Evolutionary conservation across 1,140 invertebrate species (phyloP).

Genomic region (Drosophila albomicans): DNA sequence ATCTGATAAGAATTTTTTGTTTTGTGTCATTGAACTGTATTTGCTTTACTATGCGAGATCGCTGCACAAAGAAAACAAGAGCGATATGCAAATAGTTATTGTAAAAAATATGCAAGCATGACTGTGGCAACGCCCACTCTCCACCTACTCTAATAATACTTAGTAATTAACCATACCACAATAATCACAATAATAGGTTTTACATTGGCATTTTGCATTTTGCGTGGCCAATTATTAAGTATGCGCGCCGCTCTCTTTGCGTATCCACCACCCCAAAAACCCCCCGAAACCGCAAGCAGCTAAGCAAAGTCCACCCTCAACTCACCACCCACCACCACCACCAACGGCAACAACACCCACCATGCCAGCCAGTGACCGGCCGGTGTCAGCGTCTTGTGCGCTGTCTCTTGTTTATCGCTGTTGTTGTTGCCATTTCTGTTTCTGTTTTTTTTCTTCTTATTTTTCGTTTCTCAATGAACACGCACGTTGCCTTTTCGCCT

Average conservation of each 20-base stretch:
- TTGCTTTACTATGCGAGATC: neutral
- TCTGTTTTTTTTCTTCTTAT: slow-evolving; percentile 40
- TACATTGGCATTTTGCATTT: slow-evolving; percentile 51
- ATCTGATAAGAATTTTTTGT: slow-evolving; percentile 35
- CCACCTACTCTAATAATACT: slow-evolving; percentile 16
- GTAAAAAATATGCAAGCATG: slow-evolving; percentile 3
- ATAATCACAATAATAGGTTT: slow-evolving; percentile 30
- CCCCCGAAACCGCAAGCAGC: neutral
- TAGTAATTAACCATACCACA: slow-evolving; percentile 32
- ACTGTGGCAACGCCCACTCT: slow-evolving; percentile 42
- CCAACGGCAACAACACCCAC: neutral
- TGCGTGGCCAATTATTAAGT: slow-evolving; percentile 37
- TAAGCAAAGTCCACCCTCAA: slow-evolving; percentile 3
- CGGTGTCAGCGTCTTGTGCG: slow-evolving; percentile 69
- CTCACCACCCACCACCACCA: slow-evolving; percentile 24
- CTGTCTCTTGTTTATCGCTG: slow-evolving; percentile 54
- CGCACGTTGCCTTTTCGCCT: slow-evolving; percentile 56
- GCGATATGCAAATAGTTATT: slow-evolving; percentile 37
- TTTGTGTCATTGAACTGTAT: slow-evolving; percentile 29
- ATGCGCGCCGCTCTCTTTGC: slow-evolving; percentile 26
- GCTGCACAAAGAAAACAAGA: slow-evolving; percentile 4
- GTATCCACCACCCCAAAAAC: slow-evolving; percentile 20
- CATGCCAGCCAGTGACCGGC: slow-evolving; percentile 58
- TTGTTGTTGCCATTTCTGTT: slow-evolving; percentile 43
- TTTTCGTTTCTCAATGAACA: slow-evolving; percentile 76